Evolutionary conservation across 1,140 invertebrate species (phyloP).

Genomic region (Yoshiicerus persimilis): DNA sequence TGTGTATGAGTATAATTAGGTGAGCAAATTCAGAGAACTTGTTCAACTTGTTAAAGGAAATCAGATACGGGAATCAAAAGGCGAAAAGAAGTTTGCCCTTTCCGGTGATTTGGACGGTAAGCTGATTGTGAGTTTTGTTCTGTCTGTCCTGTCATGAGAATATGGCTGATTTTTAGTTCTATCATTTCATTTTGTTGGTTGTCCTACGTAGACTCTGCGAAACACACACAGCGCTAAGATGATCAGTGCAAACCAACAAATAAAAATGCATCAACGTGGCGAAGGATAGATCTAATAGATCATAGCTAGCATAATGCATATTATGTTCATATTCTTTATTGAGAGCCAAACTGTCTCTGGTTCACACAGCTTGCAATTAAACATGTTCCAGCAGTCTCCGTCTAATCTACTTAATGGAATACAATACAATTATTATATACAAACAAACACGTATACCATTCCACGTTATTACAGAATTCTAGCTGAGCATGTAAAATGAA

Average conservation of each 20-base stretch:
- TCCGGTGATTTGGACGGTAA: neutral
- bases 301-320: neutral
- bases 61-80: conserved; percentile 19
- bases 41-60: conserved; percentile 21
- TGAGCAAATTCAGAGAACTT: conserved; percentile 27
- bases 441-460: neutral
- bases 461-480: too few relatives aligned
- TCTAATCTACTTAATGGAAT: neutral
- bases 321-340: neutral
- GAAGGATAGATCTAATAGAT: neutral
- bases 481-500: too few relatives aligned
- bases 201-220: neutral
- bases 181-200: neutral
- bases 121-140: neutral
- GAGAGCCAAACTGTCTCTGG: neutral
- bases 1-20: conserved; percentile 15
- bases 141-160: neutral
- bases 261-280: neutral
- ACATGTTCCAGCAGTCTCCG: neutral
- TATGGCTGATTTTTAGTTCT: neutral
- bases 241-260: neutral
- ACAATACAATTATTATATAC: neutral
- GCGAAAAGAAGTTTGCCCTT: conserved; percentile 21
- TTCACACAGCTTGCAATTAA: neutral
- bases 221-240: neutral